Evolutionary conservation across 2,888 invertebrate genomes (phyloP).

Genomic region (Malthinus seriepunctatus): DNA sequence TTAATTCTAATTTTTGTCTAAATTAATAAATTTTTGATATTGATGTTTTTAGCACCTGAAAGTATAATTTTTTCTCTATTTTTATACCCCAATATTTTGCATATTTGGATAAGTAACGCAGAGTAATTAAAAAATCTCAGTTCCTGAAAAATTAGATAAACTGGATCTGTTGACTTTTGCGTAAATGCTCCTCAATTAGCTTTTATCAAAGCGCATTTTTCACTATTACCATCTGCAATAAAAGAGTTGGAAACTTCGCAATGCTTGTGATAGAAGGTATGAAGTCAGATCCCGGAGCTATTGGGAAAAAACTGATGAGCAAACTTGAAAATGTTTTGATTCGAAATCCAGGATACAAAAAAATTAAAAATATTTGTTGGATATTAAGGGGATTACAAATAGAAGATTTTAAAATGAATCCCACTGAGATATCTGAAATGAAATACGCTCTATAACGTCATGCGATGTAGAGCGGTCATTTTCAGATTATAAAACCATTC

Average conservation of each 20-base stretch:
- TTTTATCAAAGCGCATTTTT: not conserved
- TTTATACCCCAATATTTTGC: not conserved
- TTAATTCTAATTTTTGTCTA: not conserved
- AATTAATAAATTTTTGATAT: not conserved
- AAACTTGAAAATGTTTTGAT: slow-evolving; percentile 2
- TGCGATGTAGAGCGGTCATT: slow-evolving; percentile 6
- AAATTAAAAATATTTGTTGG: slow-evolving; percentile 1
- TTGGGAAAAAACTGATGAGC: slow-evolving; percentile 1
- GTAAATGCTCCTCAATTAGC: not conserved
- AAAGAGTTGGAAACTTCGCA: not conserved
- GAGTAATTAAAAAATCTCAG: not conserved
- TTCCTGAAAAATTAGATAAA: not conserved
- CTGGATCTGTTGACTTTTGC: not conserved
- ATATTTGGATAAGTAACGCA: not conserved
- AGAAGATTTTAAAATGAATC: not conserved
- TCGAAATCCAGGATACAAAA: slow-evolving; percentile 2
- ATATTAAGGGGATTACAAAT: not conserved
- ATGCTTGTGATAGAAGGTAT: not conserved
- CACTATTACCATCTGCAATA: not conserved
- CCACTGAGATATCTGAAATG: not conserved
- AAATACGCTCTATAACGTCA: slow-evolving; percentile 6
- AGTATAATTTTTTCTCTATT: not conserved
- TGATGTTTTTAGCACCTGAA: not conserved
- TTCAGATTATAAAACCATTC: slow-evolving; percentile 3
- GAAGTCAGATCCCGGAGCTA: not conserved